phyloP scores from a whole-genome alignment of 2,113 vertebrate genomes.

The Genyomyrus donnyi region DNA sequence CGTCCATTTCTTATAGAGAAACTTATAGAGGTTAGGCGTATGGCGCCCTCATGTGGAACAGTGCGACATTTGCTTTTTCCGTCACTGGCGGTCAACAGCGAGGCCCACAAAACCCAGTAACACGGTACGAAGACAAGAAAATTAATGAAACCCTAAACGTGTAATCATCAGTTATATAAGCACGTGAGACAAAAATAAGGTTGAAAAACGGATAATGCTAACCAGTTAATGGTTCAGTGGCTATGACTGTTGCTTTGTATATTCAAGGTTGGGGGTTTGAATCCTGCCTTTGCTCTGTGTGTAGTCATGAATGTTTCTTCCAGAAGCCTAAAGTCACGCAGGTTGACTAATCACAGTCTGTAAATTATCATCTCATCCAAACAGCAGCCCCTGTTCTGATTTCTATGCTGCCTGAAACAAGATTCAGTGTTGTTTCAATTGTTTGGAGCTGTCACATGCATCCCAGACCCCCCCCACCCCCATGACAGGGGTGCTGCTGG shows the following conservation, averaged over 20 bases:
- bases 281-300: not conserved
- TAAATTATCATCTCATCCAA: not conserved
- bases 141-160: not conserved
- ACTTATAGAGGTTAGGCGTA: not conserved
- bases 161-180: not conserved
- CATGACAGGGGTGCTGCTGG: not conserved
- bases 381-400: not conserved
- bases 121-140: not conserved
- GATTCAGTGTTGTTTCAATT: no score
- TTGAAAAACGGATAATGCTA: not conserved
- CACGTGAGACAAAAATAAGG: not conserved
- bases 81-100: not conserved
- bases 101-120: not conserved
- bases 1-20: not conserved
- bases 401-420: not conserved
- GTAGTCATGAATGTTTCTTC: not conserved
- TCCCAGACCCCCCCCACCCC: not conserved
- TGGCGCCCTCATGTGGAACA: not conserved
- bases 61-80: not conserved
- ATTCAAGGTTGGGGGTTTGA: not conserved
- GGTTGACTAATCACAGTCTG: not conserved
- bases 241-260: not conserved
- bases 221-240: not conserved
- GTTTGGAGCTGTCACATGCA: not conserved
- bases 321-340: not conserved